These are phyloP conservation scores for Pseudomyrmex gracilis DNA, from an alignment of 1,140 invertebrate genomes.

Conservation along the genomic window DNA sequence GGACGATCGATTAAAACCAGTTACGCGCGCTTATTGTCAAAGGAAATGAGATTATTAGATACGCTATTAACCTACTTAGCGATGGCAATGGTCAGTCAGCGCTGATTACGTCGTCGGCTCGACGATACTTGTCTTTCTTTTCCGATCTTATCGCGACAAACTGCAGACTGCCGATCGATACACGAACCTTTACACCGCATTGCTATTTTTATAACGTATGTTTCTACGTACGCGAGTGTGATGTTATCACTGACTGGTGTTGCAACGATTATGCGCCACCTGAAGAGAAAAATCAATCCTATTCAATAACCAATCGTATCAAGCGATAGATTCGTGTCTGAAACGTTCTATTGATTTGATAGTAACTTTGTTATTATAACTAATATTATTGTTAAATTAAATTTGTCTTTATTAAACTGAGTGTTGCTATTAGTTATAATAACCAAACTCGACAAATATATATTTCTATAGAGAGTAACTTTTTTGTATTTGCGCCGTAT, in stretches of 20 bases:
- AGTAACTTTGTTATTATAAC: neutral
- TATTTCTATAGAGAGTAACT: no score
- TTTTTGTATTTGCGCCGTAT: no score
- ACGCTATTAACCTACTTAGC: slow-evolving; percentile 54
- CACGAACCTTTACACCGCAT: slow-evolving; percentile 25
- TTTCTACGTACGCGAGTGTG: neutral
- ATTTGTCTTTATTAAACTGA: neutral
- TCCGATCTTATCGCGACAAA: slow-evolving; percentile 13
- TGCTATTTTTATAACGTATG: slow-evolving; percentile 48
- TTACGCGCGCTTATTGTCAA: slow-evolving; percentile 52
- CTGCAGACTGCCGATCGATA: slow-evolving; percentile 16
- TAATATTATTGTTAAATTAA: neutral
- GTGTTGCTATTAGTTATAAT: neutral
- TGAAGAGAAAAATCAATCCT: slow-evolving; percentile 40
- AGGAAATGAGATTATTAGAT: slow-evolving; percentile 41
- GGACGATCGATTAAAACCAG: slow-evolving; percentile 37
- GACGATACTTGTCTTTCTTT: slow-evolving; percentile 48
- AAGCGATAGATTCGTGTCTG: neutral
- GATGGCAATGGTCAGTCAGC: slow-evolving; percentile 16
- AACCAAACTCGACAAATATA: neutral
- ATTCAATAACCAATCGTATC: slow-evolving; percentile 23
- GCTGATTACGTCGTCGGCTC: slow-evolving; percentile 30
- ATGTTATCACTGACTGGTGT: slow-evolving; percentile 22
- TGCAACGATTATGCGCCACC: slow-evolving; percentile 23
- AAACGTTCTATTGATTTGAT: neutral